A percentile compares a stretch with the other conserved stretches of the same genome.
Evolutionary conservation across 2,113 vertebrate genomes (phyloP).

Genomic region (Muscicapa adusta): DNA sequence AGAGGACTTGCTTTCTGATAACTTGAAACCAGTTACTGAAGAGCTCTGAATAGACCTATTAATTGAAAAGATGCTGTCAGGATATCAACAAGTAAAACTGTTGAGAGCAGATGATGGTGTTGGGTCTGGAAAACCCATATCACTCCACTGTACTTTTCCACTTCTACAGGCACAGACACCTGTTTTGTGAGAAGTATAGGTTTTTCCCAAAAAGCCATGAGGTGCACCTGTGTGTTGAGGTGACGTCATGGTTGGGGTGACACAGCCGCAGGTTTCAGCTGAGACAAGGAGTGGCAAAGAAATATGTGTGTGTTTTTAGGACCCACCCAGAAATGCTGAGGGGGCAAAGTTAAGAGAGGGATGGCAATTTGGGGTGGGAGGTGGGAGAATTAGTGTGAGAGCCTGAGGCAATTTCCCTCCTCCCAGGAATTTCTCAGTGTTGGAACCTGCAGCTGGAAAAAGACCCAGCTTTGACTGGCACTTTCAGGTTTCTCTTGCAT

Average conservation of each 20-base stretch:
- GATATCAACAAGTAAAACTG: neutral
- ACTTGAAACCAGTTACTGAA: neutral
- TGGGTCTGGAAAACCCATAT: neutral
- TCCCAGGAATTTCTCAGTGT: neutral
- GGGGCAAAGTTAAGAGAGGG: neutral
- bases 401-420: neutral
- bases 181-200: neutral
- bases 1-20: neutral
- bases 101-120: neutral
- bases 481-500: neutral
- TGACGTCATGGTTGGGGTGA: constrained; percentile 16
- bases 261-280: neutral
- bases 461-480: accelerated
- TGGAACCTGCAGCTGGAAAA: neutral
- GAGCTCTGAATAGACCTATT: neutral
- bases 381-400: neutral
- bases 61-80: neutral
- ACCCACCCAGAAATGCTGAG: constrained; percentile 5
- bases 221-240: neutral
- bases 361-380: neutral
- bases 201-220: neutral
- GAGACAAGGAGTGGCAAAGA: constrained; percentile 23
- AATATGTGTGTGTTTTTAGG: neutral
- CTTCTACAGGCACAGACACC: neutral
- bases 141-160: neutral